Base-by-base conservation (phyloP, 2,797 vertebrate species). In the Chrosomus eos region DNA sequence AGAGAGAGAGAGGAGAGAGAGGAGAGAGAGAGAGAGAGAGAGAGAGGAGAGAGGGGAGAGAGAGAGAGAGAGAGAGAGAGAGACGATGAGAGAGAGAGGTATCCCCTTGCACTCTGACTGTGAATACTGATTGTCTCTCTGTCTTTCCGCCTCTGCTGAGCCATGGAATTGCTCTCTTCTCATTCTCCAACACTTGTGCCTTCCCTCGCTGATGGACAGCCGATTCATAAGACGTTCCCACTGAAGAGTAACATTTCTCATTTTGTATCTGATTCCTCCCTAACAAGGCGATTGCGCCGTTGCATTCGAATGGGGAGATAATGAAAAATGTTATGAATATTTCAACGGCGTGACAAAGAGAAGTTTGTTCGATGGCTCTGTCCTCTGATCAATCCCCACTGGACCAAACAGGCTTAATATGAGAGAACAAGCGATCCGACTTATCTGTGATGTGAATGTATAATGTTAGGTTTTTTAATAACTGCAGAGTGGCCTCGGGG, bases 381-480 rank as follows among this genome's bases (percentile, higher is more conserved):
- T 83, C 82, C 85, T 86, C 86, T 85, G 85, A 88, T 89, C 84
- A 87, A 43, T 73, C 68, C 75, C 83, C 83, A 66, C 31, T 21
- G 66, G 87, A 84, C 81, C 87, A 84, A 87, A 88, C 77, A 48
- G 83, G 68, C 78, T 82, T 86, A 86, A 88, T 89, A 88, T 51
- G 64, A 88, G 83, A 82, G 81, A 78, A 80, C 83, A 72, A 78
- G 80, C n/a, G 80, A 88, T 77, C 74, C 73, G n/a, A 82, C 87
- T 75, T 45, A 66, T 82, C 87, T 89, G 87, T 88, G 89, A 89
- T 84, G 85, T 66, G 87, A 90, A 87, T 88, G 84, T 86, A 75
- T 86, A 87, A 90, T 88, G 86, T 83, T 88, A 84, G 85, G 51
- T 90, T 91, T 94, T 94, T 94, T 94, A 95, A 95, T 94, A 93